Evolutionary conservation across 2,113 vertebrate genomes (phyloP).

Genomic region (Platysteira castanea): DNA sequence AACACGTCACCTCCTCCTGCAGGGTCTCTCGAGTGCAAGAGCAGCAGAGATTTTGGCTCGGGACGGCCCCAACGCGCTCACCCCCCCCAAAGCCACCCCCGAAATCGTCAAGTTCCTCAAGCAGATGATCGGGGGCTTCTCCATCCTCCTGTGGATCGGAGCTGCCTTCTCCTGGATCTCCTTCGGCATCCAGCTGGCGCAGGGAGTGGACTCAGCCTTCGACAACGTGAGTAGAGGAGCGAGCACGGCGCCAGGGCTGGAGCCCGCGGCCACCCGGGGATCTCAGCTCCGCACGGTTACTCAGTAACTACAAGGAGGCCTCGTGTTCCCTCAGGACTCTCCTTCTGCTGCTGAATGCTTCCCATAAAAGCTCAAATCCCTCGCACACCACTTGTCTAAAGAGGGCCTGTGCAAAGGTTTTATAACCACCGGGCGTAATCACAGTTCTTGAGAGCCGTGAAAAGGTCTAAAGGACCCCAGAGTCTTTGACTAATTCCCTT

Average conservation of each 20-base stretch:
- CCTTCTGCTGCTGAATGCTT: not conserved
- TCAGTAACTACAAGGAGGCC: not conserved
- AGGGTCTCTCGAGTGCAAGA: conserved; percentile 74
- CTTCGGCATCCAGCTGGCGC: conserved; percentile 67
- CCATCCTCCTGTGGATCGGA: conserved; percentile 79
- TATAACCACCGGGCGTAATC: not conserved
- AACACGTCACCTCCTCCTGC: not conserved
- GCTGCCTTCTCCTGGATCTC: conserved; percentile 77
- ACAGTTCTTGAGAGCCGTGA: not conserved
- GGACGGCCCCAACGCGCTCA: conserved; percentile 76
- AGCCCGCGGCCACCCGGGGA: not conserved
- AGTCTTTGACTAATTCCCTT: not conserved
- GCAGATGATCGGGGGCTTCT: conserved; percentile 81
- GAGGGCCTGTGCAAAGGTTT: not conserved
- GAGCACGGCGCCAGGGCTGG: not conserved
- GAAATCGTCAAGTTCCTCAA: conserved; percentile 79
- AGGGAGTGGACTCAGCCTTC: conserved; percentile 16
- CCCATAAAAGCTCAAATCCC: not conserved
- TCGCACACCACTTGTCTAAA: not conserved
- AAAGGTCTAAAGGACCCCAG: not conserved
- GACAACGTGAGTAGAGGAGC: conserved; percentile 69
- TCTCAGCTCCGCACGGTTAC: not conserved
- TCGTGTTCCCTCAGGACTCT: not conserved
- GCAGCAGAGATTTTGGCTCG: conserved; percentile 73
- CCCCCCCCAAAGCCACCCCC: conserved; percentile 74